Percentiles rank a stretch among this genome's conserved stretches.
These are phyloP conservation scores for Halisarca cf. caerulea DNA, from an alignment of 37 sponge, comb jelly and placozoan species.

Conservation along the genomic window DNA sequence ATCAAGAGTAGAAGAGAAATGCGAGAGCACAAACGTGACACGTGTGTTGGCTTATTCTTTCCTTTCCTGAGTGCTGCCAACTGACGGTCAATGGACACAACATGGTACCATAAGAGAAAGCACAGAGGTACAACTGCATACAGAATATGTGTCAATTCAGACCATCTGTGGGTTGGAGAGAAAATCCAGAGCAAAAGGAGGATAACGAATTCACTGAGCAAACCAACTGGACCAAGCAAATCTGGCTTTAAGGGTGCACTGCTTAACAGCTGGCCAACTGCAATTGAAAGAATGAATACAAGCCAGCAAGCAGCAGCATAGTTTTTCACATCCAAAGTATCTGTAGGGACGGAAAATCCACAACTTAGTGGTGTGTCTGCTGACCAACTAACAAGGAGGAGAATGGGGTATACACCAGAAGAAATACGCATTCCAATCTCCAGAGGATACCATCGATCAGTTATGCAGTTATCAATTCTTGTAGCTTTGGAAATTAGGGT, in stretches of 20 bases:
- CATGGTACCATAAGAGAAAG: conserved; percentile 6
- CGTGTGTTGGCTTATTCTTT: background rate
- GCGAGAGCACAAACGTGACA: background rate
- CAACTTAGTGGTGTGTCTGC: conserved; percentile 11
- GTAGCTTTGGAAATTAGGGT: background rate
- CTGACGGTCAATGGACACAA: conserved; percentile 11
- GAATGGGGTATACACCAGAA: background rate
- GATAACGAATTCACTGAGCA: background rate
- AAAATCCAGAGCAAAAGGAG: background rate
- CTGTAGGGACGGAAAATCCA: background rate
- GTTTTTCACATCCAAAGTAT: background rate
- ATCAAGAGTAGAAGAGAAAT: background rate
- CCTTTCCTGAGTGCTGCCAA: background rate
- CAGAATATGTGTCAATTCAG: background rate
- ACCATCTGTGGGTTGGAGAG: background rate
- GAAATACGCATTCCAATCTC: conserved; percentile 8
- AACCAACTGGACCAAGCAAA: background rate
- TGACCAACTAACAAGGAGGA: background rate
- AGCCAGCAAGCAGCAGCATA: background rate
- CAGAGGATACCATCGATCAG: conserved; percentile 1
- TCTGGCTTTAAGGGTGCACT: background rate
- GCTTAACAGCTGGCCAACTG: background rate
- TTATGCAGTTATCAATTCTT: background rate
- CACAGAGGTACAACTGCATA: conserved; percentile 12
- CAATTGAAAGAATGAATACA: background rate